Evolutionary conservation across 2,888 invertebrate species (phyloP).

Genomic region (Leptogaster cylindrica): DNA sequence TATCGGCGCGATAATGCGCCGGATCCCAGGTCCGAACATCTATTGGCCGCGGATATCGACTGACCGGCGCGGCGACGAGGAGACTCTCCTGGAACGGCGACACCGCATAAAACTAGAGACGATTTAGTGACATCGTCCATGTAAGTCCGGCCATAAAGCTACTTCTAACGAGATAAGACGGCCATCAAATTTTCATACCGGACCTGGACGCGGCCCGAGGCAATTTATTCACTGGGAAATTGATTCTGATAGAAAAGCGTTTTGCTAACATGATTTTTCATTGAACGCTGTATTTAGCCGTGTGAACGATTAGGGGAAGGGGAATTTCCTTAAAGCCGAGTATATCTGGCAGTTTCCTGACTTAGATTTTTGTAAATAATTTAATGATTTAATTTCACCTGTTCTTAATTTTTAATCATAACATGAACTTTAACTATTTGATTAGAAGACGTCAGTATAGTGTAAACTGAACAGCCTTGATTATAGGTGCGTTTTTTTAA

Average conservation of each 20-base stretch:
- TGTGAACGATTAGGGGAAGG: no score
- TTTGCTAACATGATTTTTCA: background rate
- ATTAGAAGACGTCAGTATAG: no score
- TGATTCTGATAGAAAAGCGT: background rate
- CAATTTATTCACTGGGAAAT: background rate
- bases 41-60: background rate
- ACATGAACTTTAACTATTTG: no score
- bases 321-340: no score
- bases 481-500: no score
- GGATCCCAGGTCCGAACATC: background rate
- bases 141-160: slow-evolving; percentile 44
- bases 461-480: no score
- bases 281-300: no score
- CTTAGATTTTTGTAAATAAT: no score
- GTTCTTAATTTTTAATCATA: no score
- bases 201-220: background rate
- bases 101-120: background rate
- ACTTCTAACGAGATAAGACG: slow-evolving; percentile 47
- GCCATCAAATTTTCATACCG: slow-evolving; percentile 34
- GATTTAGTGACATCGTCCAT: background rate
- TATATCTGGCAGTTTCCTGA: no score
- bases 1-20: background rate
- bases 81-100: no score
- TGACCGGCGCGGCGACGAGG: background rate
- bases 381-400: no score